These are phyloP conservation scores for Paracyprichromis sp. DNA, from an alignment of 2,113 vertebrate species.

Conservation along the genomic window DNA sequence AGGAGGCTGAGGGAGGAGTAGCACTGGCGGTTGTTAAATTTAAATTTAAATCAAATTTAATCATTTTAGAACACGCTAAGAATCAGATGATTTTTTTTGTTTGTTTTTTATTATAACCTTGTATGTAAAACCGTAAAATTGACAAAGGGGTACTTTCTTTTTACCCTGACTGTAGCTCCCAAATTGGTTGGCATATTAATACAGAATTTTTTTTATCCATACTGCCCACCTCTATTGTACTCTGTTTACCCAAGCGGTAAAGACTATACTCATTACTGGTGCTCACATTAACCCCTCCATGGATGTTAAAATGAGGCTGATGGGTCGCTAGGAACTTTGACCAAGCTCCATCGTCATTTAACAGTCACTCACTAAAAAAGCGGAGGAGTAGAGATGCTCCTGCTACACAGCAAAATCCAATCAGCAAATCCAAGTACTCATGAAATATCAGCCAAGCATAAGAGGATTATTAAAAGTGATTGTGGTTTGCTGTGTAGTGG, in stretches of 20 bases:
- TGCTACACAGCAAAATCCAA: slow-evolving; percentile 2
- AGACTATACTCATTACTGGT: background rate
- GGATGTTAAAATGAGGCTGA: background rate
- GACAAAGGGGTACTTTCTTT: background rate
- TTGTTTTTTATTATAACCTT: background rate
- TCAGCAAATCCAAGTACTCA: background rate
- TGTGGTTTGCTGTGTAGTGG: slow-evolving; percentile 3
- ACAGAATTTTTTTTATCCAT: background rate
- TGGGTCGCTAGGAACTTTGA: background rate
- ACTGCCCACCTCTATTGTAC: slow-evolving; percentile 20
- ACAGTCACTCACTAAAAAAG: slow-evolving; percentile 16
- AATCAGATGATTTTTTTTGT: background rate
- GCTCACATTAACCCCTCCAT: background rate
- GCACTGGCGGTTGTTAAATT: background rate
- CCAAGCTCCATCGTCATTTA: background rate
- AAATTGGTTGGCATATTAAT: background rate
- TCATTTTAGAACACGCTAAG: background rate
- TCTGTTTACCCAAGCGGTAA: background rate
- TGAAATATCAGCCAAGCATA: background rate
- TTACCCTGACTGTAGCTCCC: background rate
- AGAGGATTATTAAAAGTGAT: background rate
- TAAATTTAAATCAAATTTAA: background rate
- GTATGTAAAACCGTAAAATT: background rate
- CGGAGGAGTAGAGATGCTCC: background rate
- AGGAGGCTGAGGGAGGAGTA: background rate